phyloP scores from a whole-genome alignment of 2,113 vertebrate species.

The Ivindomyrus marchei region DNA sequence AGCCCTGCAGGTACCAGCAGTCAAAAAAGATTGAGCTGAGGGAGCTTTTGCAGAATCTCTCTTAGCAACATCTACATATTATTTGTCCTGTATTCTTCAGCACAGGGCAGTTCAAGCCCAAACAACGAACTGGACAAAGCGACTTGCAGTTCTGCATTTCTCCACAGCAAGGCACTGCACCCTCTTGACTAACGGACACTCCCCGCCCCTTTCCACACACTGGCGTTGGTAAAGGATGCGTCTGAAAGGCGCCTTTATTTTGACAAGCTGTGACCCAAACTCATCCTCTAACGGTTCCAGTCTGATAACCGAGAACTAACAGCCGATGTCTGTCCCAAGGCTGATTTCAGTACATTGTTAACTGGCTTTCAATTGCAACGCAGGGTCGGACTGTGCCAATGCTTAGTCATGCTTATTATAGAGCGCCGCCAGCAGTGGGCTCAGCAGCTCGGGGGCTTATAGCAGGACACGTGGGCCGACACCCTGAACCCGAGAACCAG shows the following conservation, averaged over 20 bases:
- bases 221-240: neutral
- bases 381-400: neutral
- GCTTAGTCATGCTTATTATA: neutral
- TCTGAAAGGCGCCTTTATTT: neutral
- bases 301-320: neutral
- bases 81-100: neutral
- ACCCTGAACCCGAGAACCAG: neutral
- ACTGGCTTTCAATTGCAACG: neutral
- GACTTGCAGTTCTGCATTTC: neutral
- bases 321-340: neutral
- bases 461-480: neutral
- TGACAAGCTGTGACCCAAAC: neutral
- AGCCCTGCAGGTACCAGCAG: neutral
- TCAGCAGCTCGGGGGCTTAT: neutral
- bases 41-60: neutral
- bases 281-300: neutral
- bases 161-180: neutral
- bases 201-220: neutral
- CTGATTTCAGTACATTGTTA: neutral
- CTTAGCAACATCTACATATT: neutral
- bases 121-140: neutral
- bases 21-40: neutral
- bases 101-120: neutral
- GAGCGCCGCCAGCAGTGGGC: neutral
- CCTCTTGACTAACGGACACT: neutral